phyloP scores from a whole-genome alignment of 2,113 vertebrate genomes.

The Plecturocebus donacophilus region DNA sequence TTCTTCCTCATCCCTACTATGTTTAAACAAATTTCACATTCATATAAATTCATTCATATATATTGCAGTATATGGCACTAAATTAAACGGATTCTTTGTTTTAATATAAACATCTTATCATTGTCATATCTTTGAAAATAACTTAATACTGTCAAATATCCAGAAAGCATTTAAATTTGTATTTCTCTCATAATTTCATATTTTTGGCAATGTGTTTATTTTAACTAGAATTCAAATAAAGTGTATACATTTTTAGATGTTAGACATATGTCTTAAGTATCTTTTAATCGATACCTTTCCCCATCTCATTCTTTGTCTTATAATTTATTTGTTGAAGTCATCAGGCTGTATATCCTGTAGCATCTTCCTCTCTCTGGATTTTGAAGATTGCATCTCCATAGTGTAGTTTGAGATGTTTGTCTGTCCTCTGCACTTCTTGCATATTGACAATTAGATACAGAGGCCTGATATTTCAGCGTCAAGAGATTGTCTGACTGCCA shows the following conservation, averaged over 20 bases:
- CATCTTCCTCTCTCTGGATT: not conserved
- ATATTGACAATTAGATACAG: not conserved
- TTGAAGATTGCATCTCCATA: not conserved
- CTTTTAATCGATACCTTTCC: not conserved
- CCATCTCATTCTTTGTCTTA: not conserved
- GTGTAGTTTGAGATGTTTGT: not conserved
- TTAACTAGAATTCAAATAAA: not conserved
- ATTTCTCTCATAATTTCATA: not conserved
- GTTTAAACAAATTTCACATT: not conserved
- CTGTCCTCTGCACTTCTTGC: not conserved
- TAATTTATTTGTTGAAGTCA: slow-evolving; percentile 19
- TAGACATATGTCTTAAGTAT: not conserved
- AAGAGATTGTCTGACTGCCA: not conserved
- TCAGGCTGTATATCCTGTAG: not conserved
- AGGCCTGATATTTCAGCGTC: not conserved
- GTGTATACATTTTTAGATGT: not conserved
- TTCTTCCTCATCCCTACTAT: not conserved
- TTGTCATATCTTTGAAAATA: not conserved
- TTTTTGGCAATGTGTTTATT: not conserved
- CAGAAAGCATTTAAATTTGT: not conserved
- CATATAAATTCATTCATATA: not conserved
- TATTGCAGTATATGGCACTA: not conserved
- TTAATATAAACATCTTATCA: not conserved
- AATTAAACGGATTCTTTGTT: not conserved
- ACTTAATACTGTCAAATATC: not conserved